phyloP scores from a whole-genome alignment of 2,888 invertebrate genomes.

The Stenoptilia bipunctidactyla region DNA sequence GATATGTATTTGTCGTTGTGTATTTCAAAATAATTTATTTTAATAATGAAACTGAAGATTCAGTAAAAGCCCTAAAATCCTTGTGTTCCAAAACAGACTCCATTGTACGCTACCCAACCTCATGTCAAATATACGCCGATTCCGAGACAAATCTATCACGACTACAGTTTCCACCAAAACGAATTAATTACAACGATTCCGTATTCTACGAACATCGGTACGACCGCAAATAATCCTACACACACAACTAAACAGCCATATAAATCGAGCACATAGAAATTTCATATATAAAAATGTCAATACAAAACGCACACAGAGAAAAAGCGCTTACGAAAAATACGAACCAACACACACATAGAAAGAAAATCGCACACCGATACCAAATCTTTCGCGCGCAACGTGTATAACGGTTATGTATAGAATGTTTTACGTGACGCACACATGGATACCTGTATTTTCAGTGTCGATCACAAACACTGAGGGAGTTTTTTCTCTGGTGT shows the following conservation, averaged over 20 bases:
- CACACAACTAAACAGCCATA: slow-evolving; percentile 29
- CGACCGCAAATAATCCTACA: slow-evolving; percentile 49
- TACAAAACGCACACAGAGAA: slow-evolving; percentile 40
- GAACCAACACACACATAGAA: slow-evolving; percentile 23
- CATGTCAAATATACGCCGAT: too few relatives aligned
- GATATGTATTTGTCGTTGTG: too few relatives aligned
- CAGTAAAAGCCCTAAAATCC: too few relatives aligned
- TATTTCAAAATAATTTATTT: too few relatives aligned
- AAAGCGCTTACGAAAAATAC: slow-evolving; percentile 21
- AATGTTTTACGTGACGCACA: slow-evolving; percentile 50
- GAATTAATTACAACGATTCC: slow-evolving; percentile 60
- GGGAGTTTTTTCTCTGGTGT: slow-evolving; percentile 43
- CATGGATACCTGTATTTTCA: slow-evolving; percentile 15
- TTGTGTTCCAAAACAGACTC: too few relatives aligned
- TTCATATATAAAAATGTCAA: slow-evolving; percentile 70
- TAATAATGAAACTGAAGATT: too few relatives aligned
- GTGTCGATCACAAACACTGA: slow-evolving; percentile 31
- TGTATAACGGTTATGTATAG: slow-evolving; percentile 50
- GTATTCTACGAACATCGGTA: slow-evolving; percentile 51
- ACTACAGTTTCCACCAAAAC: slow-evolving; percentile 33
- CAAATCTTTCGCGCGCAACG: slow-evolving; percentile 33
- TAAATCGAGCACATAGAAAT: slow-evolving; percentile 54
- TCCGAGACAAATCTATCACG: too few relatives aligned
- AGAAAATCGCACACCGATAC: slow-evolving; percentile 23
- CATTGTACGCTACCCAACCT: too few relatives aligned